A percentile compares a stretch with the other conserved stretches of the same genome.
phyloP scores from a whole-genome alignment of 2,113 vertebrate genomes.

The Etheostoma spectabile region DNA sequence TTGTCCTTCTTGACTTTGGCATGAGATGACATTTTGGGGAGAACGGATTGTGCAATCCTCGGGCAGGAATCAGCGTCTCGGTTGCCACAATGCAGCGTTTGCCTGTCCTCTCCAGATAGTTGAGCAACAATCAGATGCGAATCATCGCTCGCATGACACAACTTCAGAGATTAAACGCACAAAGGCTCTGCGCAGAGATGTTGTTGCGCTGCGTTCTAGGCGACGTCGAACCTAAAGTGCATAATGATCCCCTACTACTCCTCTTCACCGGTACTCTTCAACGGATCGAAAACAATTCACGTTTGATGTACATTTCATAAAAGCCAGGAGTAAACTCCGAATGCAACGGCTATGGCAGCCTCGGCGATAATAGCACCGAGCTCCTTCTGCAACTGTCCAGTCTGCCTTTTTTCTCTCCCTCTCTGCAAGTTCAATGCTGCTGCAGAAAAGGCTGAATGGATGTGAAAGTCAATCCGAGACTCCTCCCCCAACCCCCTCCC shows the following conservation, averaged over 20 bases:
- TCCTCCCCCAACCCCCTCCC: conserved; percentile 74
- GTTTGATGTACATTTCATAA: conserved; percentile 49
- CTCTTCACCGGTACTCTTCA: conserved; percentile 41
- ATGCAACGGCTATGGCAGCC: conserved; percentile 15
- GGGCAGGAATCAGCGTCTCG: conserved; percentile 50
- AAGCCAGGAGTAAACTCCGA: not conserved
- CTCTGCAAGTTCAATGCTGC: conserved; percentile 72
- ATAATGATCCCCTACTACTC: conserved; percentile 61
- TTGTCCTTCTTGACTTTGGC: conserved; percentile 97
- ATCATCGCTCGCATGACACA: conserved; percentile 57
- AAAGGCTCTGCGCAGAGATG: conserved; percentile 20
- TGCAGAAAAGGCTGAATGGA: conserved; percentile 78
- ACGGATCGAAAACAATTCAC: conserved; percentile 42
- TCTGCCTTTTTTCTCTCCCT: conserved; percentile 14
- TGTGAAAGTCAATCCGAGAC: conserved; percentile 80
- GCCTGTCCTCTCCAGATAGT: conserved; percentile 49
- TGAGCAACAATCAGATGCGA: conserved; percentile 57
- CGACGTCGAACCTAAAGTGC: conserved; percentile 63
- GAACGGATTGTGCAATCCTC: conserved; percentile 62
- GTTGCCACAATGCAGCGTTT: conserved; percentile 59
- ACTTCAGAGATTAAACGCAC: conserved; percentile 60
- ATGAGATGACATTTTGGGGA: conserved; percentile 90
- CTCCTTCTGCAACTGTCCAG: conserved; percentile 32
- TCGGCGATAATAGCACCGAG: conserved; percentile 9
- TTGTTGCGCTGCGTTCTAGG: conserved; percentile 48